Evolutionary conservation across 2,888 invertebrate genomes (phyloP), one percentile per base, ranked within the genome.

Genomic region (Pollenia griseotomentosa): DNA sequence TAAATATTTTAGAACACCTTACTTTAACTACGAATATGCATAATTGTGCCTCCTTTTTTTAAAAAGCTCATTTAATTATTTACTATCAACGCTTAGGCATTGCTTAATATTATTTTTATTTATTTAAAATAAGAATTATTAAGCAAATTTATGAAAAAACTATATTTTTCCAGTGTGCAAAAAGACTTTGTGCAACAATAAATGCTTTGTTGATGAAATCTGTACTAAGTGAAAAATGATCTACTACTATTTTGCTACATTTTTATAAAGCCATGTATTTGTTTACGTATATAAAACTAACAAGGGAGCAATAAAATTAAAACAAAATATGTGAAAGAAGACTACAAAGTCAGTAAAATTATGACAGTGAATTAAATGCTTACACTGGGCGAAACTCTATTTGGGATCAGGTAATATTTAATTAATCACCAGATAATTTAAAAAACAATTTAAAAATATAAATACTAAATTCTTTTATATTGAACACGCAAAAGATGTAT

Each of bases 161-260:
- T 70, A 7, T 12, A 46, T 40, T 73, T 68, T 66, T 71, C 51
- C 48, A 16, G 51, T 44, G 65, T 83, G 65, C 59, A 83, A 66
- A 53, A 78, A 59, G 51, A 65, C 44, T 77, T 75, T 78, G 61
- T 83, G 68, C 82, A 83, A 83, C 75, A 75, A 82, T 70, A 83
- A 75, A 75, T 53, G 19, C 57, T 65, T 16, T 14, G 78, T 78
- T 78, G 73, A 1, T 11, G 23, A 40, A 19, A 44, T 33, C 51
- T 16, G 77, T 78, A 78, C 2, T 48, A 9, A 46, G 11, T 48
- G 11, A 71, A 65, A 48, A 23, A 53, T 4, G n/a, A 57, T 23
- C 10, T 78, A 42, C 5, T 75, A 65, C 53, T 48, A 66, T 48
- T 44, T 57, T 65, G 12, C 0, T 71, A 70, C 80, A 8, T 33